Base-by-base conservation (phyloP, 2,113 vertebrate species). In the Hippocampus zosterae region DNA sequence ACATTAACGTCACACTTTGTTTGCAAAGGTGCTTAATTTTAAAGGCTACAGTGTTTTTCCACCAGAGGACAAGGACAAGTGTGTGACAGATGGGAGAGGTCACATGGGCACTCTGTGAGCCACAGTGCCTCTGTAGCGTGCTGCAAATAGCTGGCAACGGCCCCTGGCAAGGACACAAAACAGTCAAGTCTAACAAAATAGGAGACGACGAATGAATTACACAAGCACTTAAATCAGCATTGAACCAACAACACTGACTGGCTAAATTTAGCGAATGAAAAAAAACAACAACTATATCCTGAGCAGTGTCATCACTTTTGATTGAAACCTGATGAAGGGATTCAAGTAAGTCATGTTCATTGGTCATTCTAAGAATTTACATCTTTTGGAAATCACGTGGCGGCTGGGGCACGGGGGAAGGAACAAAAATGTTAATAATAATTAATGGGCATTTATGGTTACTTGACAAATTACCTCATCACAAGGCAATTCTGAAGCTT, bases 11-110 rank as follows among this genome's bases (percentile, higher is more conserved):
- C 68, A 59, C 0, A 60, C n/a, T 76, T 77, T 87, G 76, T 85
- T 84, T 80, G 80, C 15, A 67, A 62, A 40, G 37, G 15, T 3
- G 18, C 41, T 70, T 66, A 23, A 63, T 71, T 27, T 27, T 63
- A 29, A 62, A 44, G 33, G 29, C 23, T 19, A 2, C 73, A 29
- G 76, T 90, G 78, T 88, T 91, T 88, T 89, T 92, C 88, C 89
- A 88, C 69, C 53, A 40, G 41, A 79, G 76, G 71, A 88, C 70
- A 72, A 62, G 78, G 82, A 86, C 85, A 79, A 81, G 82, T 69
- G 75, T 80, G 76, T 81, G 87, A 78, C 86, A 89, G 89, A 85
- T 88, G 89, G 82, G 84, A 83, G 86, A 90, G 85, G 84, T 89
- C 85, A 91, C 72, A 71, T 69, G 82, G 53, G 60, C 70, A 73